phyloP scores from a whole-genome alignment of 2,888 invertebrate species.

The Abscondita cerata region DNA sequence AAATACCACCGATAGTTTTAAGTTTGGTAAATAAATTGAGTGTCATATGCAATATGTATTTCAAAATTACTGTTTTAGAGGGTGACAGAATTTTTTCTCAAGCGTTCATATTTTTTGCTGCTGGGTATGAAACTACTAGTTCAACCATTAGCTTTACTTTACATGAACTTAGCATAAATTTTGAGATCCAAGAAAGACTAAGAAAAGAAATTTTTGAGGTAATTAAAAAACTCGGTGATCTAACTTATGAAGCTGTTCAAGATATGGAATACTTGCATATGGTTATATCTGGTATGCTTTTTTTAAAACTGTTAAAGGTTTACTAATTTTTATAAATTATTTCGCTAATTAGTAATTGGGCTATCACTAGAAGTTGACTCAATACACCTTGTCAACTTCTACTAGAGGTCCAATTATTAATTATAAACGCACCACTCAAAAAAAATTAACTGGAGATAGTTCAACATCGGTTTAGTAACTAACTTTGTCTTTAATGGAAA shows the following conservation, averaged over 20 bases:
- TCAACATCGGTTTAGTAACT: too few species aligned
- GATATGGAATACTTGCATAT: conserved; percentile 63
- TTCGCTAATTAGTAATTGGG: too few species aligned
- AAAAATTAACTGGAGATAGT: too few species aligned
- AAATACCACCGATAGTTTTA: conserved; percentile 34
- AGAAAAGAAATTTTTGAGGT: conserved; percentile 56
- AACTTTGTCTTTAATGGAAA: too few species aligned
- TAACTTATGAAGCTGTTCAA: conserved; percentile 60
- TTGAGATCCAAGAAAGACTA: conserved; percentile 59
- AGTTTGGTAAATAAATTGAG: conserved; percentile 37
- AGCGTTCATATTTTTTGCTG: conserved; percentile 61
- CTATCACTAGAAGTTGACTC: too few species aligned
- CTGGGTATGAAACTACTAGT: conserved; percentile 64
- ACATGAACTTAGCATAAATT: conserved; percentile 59
- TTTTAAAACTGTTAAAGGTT: background rate
- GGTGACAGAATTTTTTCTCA: conserved; percentile 56
- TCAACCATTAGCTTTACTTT: conserved; percentile 57
- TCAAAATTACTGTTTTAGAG: conserved; percentile 40
- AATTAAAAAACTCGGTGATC: conserved; percentile 49
- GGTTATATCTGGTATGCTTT: conserved; percentile 58
- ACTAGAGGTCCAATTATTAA: too few species aligned
- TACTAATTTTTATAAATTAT: too few species aligned
- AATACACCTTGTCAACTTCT: too few species aligned
- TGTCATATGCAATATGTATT: background rate
- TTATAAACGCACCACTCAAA: too few species aligned